These are phyloP conservation scores for Enteromius paludinosus DNA, from an alignment of 2,797 vertebrate genomes.

Conservation along the genomic window DNA sequence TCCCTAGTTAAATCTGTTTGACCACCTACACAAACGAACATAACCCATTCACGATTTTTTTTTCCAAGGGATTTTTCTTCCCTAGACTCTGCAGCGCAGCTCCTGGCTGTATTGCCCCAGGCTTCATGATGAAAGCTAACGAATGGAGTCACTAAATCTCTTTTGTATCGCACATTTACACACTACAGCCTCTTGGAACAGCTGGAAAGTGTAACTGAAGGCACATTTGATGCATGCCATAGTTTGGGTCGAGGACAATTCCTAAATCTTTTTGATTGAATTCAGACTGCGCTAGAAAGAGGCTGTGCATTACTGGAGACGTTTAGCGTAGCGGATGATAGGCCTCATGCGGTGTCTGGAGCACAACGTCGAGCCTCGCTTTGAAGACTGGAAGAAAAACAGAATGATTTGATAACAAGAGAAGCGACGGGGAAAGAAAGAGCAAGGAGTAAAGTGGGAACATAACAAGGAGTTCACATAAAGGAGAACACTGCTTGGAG, in stretches of 20 bases:
- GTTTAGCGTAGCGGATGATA: constrained; percentile 39
- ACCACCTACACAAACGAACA: background rate
- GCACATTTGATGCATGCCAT: constrained; percentile 19
- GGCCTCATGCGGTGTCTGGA: constrained; percentile 42
- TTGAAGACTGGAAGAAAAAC: constrained; percentile 52
- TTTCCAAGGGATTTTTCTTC: background rate
- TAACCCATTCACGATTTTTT: background rate
- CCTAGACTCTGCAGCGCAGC: background rate
- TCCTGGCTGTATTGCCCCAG: background rate
- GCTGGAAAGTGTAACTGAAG: constrained; percentile 43
- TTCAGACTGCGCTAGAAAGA: constrained; percentile 44
- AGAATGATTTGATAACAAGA: constrained; percentile 44
- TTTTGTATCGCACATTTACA: constrained; percentile 18
- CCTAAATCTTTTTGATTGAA: constrained; percentile 47
- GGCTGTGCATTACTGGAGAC: constrained; percentile 30
- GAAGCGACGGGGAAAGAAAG: constrained; percentile 48
- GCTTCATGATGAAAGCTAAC: background rate
- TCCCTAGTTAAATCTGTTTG: background rate
- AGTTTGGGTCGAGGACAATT: constrained; percentile 19
- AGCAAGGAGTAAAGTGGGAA: constrained; percentile 40
- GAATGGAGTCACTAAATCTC: constrained; percentile 25
- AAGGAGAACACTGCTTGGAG: constrained; percentile 52
- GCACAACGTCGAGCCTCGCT: constrained; percentile 30
- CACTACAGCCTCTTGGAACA: constrained; percentile 20
- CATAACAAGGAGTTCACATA: constrained; percentile 41